phyloP scores from a whole-genome alignment of 2,113 vertebrate genomes.

The Oryzias woworae region DNA sequence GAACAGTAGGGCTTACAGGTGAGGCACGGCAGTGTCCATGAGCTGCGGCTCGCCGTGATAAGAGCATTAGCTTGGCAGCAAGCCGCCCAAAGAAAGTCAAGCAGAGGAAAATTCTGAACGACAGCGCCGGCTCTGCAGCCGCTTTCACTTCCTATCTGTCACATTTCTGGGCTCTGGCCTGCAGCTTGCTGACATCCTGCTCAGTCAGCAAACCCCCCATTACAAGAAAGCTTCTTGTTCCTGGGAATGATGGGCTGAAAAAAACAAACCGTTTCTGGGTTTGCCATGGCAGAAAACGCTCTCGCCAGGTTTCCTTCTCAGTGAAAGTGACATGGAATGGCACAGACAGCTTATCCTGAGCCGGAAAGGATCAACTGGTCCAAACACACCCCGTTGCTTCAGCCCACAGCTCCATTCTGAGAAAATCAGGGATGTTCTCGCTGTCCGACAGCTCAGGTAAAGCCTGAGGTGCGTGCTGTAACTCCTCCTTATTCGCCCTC shows the following conservation, averaged over 20 bases:
- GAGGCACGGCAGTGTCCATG: conserved; percentile 22
- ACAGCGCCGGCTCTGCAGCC: conserved; percentile 9
- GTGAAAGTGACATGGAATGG: conserved; percentile 14
- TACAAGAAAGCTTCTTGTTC: conserved; percentile 46
- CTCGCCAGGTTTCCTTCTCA: conserved; percentile 20
- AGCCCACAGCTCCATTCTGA: neutral
- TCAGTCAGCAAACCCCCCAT: conserved; percentile 52
- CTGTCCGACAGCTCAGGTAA: neutral
- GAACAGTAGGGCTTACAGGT: conserved; percentile 48
- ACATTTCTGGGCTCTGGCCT: conserved; percentile 12
- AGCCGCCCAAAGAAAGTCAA: neutral
- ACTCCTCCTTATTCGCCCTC: no score
- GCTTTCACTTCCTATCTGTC: neutral
- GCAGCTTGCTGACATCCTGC: conserved; percentile 18
- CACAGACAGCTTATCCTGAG: conserved; percentile 22
- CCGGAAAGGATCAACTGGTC: neutral
- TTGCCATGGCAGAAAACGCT: neutral
- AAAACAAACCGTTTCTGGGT: neutral
- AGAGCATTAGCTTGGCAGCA: conserved; percentile 35
- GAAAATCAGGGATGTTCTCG: neutral
- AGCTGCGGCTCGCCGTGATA: conserved; percentile 30
- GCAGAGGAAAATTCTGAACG: neutral
- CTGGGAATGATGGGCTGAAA: conserved; percentile 30
- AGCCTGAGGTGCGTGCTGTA: neutral
- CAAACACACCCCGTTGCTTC: neutral